Conservation (phyloP, 1,140 invertebrate genomes). For the Cepaea nemoralis region DNA sequence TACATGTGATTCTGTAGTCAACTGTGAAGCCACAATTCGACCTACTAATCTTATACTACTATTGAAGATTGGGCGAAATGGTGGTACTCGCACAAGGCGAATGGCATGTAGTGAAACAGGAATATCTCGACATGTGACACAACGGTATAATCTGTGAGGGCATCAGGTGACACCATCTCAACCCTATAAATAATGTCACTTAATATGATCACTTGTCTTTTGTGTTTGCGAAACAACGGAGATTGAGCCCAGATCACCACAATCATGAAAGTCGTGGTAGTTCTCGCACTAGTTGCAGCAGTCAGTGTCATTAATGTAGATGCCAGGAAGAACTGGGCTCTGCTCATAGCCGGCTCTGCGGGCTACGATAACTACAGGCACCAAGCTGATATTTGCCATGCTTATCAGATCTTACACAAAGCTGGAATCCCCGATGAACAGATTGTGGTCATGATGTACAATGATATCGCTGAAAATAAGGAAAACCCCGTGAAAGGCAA, state of each 20-base stretch:
- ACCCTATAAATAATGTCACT: not conserved
- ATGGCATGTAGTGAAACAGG: too few species aligned
- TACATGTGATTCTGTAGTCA: not conserved
- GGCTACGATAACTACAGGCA: constrained; percentile 77
- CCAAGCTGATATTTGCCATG: constrained; percentile 78
- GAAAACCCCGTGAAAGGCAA: constrained; percentile 76
- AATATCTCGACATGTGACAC: not conserved
- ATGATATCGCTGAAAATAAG: constrained; percentile 76
- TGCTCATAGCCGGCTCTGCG: constrained; percentile 77
- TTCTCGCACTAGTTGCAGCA: not conserved
- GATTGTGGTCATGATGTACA: constrained; percentile 79
- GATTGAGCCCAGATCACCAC: not conserved
- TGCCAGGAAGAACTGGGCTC: constrained; percentile 74
- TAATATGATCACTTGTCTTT: not conserved
- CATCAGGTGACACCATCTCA: not conserved
- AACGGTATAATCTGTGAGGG: not conserved
- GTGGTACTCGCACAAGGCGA: too few species aligned
- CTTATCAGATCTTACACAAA: constrained; percentile 76
- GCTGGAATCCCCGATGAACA: constrained; percentile 77
- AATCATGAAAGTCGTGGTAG: not conserved
- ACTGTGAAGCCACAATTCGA: too few species aligned
- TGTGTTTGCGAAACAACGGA: not conserved
- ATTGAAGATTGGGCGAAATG: too few species aligned
- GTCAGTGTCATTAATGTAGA: not conserved
- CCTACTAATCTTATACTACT: too few species aligned